phyloP scores from a whole-genome alignment of 2,888 invertebrate genomes.

The Steinernema hermaphroditum region DNA sequence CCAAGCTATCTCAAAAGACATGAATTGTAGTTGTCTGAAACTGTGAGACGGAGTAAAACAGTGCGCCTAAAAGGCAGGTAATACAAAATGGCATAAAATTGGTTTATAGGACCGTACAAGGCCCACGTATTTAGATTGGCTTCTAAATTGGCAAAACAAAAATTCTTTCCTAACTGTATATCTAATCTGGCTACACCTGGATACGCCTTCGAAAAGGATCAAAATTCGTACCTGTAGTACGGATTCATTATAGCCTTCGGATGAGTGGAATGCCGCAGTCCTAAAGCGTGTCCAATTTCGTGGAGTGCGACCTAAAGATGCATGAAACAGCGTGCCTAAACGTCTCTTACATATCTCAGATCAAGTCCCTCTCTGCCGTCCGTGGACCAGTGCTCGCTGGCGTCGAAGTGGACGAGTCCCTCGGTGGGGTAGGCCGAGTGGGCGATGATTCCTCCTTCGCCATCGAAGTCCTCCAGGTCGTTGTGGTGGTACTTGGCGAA shows the following conservation, averaged over 20 bases:
- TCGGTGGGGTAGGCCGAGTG: conserved; percentile 60
- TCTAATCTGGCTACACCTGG: too few relatives aligned
- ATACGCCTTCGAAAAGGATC: not conserved
- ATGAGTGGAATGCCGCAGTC: conserved; percentile 55
- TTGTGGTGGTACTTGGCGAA: conserved; percentile 54
- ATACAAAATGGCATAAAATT: too few relatives aligned
- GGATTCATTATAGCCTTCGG: conserved; percentile 61
- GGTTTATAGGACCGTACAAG: too few relatives aligned
- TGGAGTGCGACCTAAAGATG: conserved; percentile 58
- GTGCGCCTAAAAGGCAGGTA: too few relatives aligned
- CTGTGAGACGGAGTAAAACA: too few relatives aligned
- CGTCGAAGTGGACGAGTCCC: conserved; percentile 62
- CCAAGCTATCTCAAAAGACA: too few relatives aligned
- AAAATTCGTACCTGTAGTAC: conserved; percentile 50
- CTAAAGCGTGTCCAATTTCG: conserved; percentile 64
- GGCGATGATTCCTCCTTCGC: conserved; percentile 55
- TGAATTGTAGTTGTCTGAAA: too few relatives aligned
- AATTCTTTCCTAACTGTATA: too few relatives aligned
- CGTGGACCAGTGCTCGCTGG: conserved; percentile 52
- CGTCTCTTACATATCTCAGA: conserved; percentile 36
- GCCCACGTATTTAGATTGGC: too few relatives aligned
- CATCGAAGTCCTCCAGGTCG: conserved; percentile 48
- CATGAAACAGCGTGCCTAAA: conserved; percentile 29
- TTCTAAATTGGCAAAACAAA: too few relatives aligned
- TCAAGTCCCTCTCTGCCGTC: conserved; percentile 34